These are phyloP conservation scores for Dufourea novaeangliae DNA, from an alignment of 1,140 invertebrate species.

Conservation along the genomic window DNA sequence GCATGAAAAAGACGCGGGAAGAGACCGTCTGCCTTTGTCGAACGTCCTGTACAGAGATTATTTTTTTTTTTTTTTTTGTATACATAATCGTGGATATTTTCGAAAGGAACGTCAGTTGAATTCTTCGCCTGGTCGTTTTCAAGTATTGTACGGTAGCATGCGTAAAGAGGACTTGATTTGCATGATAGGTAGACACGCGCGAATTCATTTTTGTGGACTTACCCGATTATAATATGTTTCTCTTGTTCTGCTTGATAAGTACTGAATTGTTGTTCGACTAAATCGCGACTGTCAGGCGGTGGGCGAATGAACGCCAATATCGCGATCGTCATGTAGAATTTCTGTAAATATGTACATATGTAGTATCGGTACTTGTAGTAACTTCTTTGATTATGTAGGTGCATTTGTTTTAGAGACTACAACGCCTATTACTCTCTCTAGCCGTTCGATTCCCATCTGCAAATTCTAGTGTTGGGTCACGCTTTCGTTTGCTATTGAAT, in stretches of 20 bases:
- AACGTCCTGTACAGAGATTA: not conserved
- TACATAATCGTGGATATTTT: not conserved
- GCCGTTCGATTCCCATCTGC: not conserved
- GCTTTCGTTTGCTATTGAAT: conserved; percentile 41
- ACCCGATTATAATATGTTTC: no score
- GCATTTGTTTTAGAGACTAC: conserved; percentile 28
- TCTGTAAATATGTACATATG: not conserved
- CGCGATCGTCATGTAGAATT: not conserved
- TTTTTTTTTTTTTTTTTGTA: not conserved
- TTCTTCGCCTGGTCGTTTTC: conserved; percentile 41
- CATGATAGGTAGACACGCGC: conserved; percentile 30
- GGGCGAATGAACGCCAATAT: conserved; percentile 3
- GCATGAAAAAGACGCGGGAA: not conserved
- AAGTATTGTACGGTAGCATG: conserved; percentile 27
- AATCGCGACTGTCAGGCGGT: conserved; percentile 14
- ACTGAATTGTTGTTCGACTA: no score
- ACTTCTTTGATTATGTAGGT: conserved; percentile 16
- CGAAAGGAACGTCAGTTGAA: not conserved
- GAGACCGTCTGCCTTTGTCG: not conserved
- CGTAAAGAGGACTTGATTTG: conserved; percentile 13
- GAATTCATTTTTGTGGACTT: not conserved
- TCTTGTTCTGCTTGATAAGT: no score
- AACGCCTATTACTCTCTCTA: conserved; percentile 18
- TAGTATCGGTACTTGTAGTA: not conserved
- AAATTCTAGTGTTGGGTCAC: conserved; percentile 26